These are phyloP conservation scores for Elephantulus edwardii DNA, from an alignment of 2,113 vertebrate species.

Conservation along the genomic window DNA sequence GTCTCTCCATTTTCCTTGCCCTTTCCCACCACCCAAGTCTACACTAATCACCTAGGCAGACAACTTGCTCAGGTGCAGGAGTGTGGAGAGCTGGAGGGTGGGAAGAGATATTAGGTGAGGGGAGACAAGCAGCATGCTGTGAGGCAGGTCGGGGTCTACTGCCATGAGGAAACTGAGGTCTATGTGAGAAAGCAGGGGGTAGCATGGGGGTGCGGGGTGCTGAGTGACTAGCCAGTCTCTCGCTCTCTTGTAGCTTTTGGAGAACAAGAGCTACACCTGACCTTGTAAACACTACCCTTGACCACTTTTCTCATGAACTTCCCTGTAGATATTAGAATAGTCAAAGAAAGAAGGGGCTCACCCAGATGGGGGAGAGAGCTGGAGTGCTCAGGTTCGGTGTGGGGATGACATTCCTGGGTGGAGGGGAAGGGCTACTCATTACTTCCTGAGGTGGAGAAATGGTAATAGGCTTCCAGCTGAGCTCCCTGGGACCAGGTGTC, in stretches of 20 bases:
- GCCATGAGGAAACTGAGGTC: background rate
- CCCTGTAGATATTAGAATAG: background rate
- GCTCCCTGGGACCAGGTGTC: constrained; percentile 50
- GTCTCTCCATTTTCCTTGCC: background rate
- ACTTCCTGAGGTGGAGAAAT: constrained; percentile 6
- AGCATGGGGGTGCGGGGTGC: background rate
- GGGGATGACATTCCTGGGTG: constrained; percentile 62
- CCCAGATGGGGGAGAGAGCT: constrained; percentile 65
- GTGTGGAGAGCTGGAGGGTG: background rate
- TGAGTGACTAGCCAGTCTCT: background rate
- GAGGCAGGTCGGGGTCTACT: background rate
- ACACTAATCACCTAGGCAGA: background rate
- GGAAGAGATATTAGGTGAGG: background rate
- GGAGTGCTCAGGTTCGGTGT: constrained; percentile 14
- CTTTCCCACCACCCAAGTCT: background rate
- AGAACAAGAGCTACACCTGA: background rate
- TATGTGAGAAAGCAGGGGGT: background rate
- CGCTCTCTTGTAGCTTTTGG: background rate
- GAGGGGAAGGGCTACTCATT: constrained; percentile 70
- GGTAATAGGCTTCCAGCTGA: constrained; percentile 54
- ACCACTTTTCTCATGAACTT: too few species aligned
- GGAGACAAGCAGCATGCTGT: background rate
- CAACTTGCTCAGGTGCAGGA: background rate
- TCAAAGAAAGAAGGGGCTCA: constrained; percentile 67
- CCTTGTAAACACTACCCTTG: too few species aligned